Conservation (phyloP, 2,113 vertebrate genomes). For the Oreochromis spilurus region DNA sequence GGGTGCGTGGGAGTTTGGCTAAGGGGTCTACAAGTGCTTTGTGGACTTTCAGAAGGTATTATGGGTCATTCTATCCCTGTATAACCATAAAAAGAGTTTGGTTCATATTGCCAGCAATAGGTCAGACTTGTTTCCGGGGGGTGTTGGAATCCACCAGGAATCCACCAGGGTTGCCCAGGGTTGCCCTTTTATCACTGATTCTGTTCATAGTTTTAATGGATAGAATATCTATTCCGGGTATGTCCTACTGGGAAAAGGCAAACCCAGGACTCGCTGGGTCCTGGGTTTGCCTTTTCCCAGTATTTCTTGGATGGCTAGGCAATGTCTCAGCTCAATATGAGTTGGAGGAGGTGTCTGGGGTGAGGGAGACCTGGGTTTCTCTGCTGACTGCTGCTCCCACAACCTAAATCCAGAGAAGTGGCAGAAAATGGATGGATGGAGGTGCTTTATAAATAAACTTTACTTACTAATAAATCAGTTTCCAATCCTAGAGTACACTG, state of each 20-base stretch:
- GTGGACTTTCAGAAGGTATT: background rate
- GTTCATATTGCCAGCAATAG: background rate
- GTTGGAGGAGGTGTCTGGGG: background rate
- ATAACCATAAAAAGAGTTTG: background rate
- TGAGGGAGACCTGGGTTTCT: background rate
- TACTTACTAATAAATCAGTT: no score
- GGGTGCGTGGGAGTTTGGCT: background rate
- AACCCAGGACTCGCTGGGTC: background rate
- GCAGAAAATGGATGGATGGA: background rate
- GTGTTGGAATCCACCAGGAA: background rate
- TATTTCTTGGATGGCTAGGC: background rate
- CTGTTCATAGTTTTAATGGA: background rate
- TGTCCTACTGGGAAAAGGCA: background rate
- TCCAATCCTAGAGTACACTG: no score
- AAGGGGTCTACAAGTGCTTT: background rate
- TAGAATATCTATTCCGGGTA: background rate
- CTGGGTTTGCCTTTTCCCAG: no score
- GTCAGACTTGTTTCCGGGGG: background rate
- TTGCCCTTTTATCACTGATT: background rate
- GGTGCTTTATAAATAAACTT: background rate
- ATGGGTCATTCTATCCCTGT: background rate
- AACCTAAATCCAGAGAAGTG: background rate
- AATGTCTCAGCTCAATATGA: background rate
- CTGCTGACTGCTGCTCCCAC: background rate
- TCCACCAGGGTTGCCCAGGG: background rate